Conservation (phyloP, 2,797 vertebrate genomes). For the Molossus alvarezi region DNA sequence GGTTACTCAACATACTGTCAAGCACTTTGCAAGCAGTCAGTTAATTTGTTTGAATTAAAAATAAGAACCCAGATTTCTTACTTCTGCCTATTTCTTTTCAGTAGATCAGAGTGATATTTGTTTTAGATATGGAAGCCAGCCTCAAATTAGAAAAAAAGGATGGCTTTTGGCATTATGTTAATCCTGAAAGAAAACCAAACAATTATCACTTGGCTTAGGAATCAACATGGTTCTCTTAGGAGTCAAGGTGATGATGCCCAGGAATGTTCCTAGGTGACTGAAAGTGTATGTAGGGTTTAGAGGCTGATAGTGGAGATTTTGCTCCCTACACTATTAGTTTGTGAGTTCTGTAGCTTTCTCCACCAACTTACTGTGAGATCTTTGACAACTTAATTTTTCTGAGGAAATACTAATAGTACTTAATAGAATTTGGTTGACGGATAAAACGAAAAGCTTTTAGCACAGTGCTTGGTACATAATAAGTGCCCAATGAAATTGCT, state of each 20-base stretch:
- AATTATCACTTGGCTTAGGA: background rate
- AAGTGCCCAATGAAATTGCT: background rate
- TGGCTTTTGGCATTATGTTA: background rate
- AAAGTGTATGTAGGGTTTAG: background rate
- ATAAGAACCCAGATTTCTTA: background rate
- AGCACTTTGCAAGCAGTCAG: background rate
- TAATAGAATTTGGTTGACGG: background rate
- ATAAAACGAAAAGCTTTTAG: background rate
- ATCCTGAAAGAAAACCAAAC: background rate
- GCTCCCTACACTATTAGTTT: background rate
- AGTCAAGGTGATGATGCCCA: background rate
- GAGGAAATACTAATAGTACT: conserved; percentile 19
- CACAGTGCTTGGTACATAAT: background rate
- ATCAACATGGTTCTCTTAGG: background rate
- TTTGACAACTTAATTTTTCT: background rate
- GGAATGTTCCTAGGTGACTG: background rate
- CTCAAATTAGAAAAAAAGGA: background rate
- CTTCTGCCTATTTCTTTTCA: background rate
- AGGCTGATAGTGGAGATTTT: background rate
- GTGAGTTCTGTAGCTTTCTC: background rate
- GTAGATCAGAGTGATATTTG: background rate
- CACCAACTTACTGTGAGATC: background rate
- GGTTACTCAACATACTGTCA: background rate
- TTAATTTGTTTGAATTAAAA: background rate
- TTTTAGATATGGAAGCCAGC: background rate